Conservation (phyloP, 2,888 invertebrate genomes). For the Pilophorus perplexus region DNA sequence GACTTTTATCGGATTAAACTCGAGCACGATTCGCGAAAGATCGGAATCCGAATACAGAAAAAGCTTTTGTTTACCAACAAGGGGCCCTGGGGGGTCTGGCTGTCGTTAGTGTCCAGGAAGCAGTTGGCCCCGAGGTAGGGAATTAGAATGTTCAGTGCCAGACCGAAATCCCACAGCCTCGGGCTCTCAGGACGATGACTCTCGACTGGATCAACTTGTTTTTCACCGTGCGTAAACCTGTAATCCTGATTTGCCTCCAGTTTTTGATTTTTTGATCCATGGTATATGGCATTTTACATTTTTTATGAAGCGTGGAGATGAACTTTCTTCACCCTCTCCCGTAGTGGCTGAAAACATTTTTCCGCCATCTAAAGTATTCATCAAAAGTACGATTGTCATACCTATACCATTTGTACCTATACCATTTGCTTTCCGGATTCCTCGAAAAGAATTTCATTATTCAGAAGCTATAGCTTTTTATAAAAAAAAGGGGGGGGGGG, state of each 20-base stretch:
- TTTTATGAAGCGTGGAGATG: too few species aligned
- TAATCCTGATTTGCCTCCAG: too few species aligned
- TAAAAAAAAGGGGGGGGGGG: too few species aligned
- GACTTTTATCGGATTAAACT: background rate
- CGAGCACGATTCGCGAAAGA: background rate
- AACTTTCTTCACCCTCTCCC: too few species aligned
- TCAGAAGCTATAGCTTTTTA: too few species aligned
- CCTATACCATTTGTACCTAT: too few species aligned
- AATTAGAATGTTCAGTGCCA: background rate
- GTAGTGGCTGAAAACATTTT: too few species aligned
- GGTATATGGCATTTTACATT: too few species aligned
- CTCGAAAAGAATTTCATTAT: too few species aligned
- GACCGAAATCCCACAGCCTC: background rate
- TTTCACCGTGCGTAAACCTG: conserved; percentile 6
- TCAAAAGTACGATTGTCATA: too few species aligned
- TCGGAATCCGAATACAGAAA: background rate
- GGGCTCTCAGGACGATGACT: background rate
- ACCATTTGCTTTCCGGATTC: too few species aligned
- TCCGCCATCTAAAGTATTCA: too few species aligned
- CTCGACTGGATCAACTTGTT: conserved; percentile 26
- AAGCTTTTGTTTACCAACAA: conserved; percentile 33
- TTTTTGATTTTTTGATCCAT: background rate
- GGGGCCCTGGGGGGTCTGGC: conserved; percentile 3
- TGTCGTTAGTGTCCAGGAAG: conserved; percentile 12
- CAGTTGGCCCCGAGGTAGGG: conserved; percentile 3